phyloP scores from a whole-genome alignment of 1,140 invertebrate species.

The Pachyrhynchus sulphureomaculatus region DNA sequence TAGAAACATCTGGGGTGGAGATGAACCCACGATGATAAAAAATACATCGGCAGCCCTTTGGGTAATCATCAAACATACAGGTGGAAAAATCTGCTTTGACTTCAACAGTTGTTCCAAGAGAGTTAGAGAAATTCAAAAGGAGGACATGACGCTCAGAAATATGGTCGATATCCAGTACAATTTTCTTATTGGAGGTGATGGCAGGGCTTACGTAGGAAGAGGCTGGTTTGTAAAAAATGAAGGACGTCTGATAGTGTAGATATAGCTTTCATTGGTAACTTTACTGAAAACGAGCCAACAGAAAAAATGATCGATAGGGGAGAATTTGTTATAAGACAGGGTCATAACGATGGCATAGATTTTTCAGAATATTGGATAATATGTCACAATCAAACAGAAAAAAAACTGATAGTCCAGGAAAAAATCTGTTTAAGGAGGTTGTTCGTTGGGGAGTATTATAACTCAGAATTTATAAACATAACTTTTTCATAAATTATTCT shows the following conservation, averaged over 20 bases:
- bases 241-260: slow-evolving; percentile 52
- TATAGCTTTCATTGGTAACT: slow-evolving; percentile 53
- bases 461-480: no score
- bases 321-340: slow-evolving; percentile 41
- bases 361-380: no score
- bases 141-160: slow-evolving; percentile 40
- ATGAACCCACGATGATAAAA: not conserved
- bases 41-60: no score
- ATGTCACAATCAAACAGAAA: no score
- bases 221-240: slow-evolving; percentile 61
- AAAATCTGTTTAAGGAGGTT: no score
- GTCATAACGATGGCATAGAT: slow-evolving; percentile 33
- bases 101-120: slow-evolving; percentile 17
- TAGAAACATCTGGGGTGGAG: not conserved
- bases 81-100: not conserved
- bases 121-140: slow-evolving; percentile 50
- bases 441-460: no score
- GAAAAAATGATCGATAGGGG: no score
- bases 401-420: no score
- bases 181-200: slow-evolving; percentile 69
- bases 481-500: no score
- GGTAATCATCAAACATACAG: not conserved
- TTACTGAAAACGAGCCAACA: no score
- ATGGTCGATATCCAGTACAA: slow-evolving; percentile 61
- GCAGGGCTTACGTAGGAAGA: slow-evolving; percentile 62